Evolutionary conservation across 37 sponge, comb jelly and placozoan genomes (phyloP).

Genomic region (Spongilla lacustris): DNA sequence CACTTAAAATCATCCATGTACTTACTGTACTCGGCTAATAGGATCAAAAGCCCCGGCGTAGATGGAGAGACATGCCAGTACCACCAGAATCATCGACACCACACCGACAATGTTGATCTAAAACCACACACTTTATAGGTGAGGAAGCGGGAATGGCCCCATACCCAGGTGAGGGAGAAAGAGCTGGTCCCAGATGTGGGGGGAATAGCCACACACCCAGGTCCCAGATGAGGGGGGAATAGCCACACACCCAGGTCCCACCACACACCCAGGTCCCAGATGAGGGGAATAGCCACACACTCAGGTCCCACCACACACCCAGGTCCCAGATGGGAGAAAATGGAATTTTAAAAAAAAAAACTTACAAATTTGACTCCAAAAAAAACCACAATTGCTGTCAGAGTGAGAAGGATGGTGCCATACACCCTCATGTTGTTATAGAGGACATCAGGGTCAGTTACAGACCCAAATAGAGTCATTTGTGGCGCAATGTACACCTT

Average conservation of each 20-base stretch:
- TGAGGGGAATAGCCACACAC: too few species aligned
- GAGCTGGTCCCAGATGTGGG: too few species aligned
- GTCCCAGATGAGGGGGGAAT: too few species aligned
- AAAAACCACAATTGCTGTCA: slow-evolving; percentile 86
- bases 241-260: too few species aligned
- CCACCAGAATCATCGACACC: slow-evolving; percentile 80
- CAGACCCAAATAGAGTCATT: slow-evolving; percentile 72
- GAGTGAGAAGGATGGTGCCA: slow-evolving; percentile 88
- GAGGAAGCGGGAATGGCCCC: too few species aligned
- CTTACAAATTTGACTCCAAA: slow-evolving; percentile 96
- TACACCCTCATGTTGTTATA: slow-evolving; percentile 94
- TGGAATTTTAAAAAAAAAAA: too few species aligned
- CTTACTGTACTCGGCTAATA: slow-evolving; percentile 38
- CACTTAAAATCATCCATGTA: background rate
- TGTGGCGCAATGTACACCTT: slow-evolving; percentile 89
- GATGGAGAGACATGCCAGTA: slow-evolving; percentile 91
- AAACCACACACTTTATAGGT: background rate
- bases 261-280: too few species aligned
- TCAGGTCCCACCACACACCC: too few species aligned
- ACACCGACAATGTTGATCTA: background rate
- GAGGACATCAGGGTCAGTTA: slow-evolving; percentile 57
- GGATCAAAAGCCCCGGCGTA: slow-evolving; percentile 87
- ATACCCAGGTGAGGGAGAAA: too few species aligned
- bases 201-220: too few species aligned
- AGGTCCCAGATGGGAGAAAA: too few species aligned